Conservation (phyloP, 2,113 vertebrate genomes). For the Pituophis catenifer region DNA sequence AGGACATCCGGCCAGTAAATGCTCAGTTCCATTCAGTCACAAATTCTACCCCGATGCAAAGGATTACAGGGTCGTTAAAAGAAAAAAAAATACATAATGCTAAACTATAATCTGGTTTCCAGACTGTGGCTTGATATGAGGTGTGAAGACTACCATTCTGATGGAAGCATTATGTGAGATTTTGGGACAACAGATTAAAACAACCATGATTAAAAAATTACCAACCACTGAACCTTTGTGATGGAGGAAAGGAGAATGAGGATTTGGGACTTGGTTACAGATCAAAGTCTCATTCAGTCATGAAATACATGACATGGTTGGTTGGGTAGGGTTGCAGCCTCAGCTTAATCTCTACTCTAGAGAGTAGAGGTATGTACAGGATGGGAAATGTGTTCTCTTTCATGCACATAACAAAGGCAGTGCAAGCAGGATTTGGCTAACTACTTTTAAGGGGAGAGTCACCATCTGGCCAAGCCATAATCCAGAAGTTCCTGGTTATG, state of each 20-base stretch:
- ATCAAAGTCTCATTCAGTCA: neutral
- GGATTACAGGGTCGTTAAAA: no score
- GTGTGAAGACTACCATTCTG: neutral
- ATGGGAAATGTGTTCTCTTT: neutral
- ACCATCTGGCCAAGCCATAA: neutral
- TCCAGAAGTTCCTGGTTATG: neutral
- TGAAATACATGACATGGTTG: neutral
- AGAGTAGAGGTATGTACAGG: neutral
- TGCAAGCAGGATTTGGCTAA: neutral
- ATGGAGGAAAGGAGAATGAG: neutral
- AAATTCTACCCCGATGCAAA: no score
- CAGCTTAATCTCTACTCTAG: neutral
- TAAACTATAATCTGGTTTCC: neutral
- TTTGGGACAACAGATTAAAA: neutral
- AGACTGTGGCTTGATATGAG: neutral
- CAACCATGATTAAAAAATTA: neutral
- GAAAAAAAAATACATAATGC: neutral
- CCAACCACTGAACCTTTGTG: neutral
- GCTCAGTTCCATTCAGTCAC: no score
- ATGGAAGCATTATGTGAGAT: neutral
- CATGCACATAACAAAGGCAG: neutral
- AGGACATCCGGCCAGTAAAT: no score
- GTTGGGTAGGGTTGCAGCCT: neutral
- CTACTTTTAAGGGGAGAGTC: neutral
- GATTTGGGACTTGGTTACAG: neutral